Evolutionary conservation across 2,113 vertebrate species (phyloP).

Genomic region (Gallinago undulata): DNA sequence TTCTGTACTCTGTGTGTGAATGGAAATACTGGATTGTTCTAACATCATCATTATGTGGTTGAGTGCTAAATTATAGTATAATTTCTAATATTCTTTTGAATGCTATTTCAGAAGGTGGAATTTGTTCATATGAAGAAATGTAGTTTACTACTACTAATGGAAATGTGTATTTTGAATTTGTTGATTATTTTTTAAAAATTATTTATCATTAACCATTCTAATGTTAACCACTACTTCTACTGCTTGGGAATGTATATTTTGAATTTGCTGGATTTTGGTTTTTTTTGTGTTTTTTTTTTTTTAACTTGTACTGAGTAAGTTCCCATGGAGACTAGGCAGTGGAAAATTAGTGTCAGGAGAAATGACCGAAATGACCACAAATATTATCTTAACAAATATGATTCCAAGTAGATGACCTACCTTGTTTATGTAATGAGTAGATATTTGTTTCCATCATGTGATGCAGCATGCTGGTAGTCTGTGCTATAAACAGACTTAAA

Average conservation of each 20-base stretch:
- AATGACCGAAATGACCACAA: neutral
- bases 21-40: neutral
- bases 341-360: neutral
- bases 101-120: neutral
- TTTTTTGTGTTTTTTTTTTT: neutral
- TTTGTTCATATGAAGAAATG: neutral
- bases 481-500: neutral
- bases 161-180: neutral
- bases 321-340: neutral
- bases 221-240: neutral
- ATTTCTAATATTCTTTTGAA: neutral
- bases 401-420: rapidly evolving
- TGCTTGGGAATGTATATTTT: neutral
- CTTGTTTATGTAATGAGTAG: neutral
- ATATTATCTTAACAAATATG: neutral
- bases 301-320: neutral
- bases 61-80: neutral
- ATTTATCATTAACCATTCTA: neutral
- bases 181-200: no score
- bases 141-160: neutral
- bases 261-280: neutral
- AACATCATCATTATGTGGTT: neutral
- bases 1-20: neutral
- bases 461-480: neutral
- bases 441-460: neutral